Percentiles rank a stretch among this genome's conserved stretches.
These are phyloP conservation scores for Sturnira hondurensis DNA, from an alignment of 2,113 vertebrate genomes.

Conservation along the genomic window DNA sequence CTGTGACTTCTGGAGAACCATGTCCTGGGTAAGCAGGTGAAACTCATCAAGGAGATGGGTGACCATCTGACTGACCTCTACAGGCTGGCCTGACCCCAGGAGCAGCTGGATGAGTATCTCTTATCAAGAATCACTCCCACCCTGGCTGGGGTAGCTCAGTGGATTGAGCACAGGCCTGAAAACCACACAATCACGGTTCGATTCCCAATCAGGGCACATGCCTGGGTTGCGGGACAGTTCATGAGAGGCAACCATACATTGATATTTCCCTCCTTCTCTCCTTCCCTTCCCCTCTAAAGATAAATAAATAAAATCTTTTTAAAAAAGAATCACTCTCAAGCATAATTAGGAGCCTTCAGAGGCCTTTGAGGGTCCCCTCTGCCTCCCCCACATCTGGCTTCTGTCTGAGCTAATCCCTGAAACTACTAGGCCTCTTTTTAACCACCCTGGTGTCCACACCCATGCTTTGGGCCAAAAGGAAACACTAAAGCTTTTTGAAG, in stretches of 20 bases:
- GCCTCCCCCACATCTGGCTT: not conserved
- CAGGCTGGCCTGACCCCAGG: not conserved
- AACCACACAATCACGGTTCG: too few relatives aligned
- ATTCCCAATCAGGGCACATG: too few relatives aligned
- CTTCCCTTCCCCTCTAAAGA: too few relatives aligned
- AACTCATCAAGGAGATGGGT: not conserved
- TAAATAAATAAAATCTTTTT: too few relatives aligned
- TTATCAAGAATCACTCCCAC: not conserved
- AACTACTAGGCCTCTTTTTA: not conserved
- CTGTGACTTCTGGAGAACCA: not conserved
- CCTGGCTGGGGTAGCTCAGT: too few relatives aligned
- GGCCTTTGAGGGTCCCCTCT: not conserved
- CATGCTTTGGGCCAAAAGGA: not conserved
- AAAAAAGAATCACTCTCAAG: not conserved
- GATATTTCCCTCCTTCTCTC: too few relatives aligned
- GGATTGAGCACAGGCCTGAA: too few relatives aligned
- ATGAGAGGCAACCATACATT: too few relatives aligned
- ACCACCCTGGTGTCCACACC: not conserved
- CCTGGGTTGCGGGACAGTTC: too few relatives aligned
- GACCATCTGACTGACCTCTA: not conserved
- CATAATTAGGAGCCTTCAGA: not conserved
- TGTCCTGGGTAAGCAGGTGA: not conserved
- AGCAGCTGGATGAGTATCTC: not conserved
- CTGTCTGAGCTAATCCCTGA: not conserved
- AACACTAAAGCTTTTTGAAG: not conserved